Conservation (phyloP, 1,140 invertebrate species). For the Oreohelix idahoensis region DNA sequence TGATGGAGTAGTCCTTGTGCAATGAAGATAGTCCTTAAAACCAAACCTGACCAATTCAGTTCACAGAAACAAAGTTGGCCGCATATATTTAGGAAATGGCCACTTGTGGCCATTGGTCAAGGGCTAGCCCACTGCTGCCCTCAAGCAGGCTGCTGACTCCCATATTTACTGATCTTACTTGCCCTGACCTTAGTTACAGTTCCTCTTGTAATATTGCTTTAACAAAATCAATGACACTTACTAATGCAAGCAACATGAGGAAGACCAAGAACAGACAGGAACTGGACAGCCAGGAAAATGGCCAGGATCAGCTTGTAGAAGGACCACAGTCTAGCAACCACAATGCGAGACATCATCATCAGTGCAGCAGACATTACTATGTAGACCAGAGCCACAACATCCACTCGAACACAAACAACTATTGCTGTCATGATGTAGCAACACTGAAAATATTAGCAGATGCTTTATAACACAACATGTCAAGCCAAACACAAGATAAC, state of each 20-base stretch:
- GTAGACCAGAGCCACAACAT: conserved; percentile 91
- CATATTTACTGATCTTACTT: too few relatives aligned
- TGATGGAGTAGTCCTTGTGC: too few relatives aligned
- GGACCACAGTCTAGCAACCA: conserved; percentile 85
- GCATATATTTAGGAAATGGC: too few relatives aligned
- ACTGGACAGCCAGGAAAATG: conserved; percentile 89
- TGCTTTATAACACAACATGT: not conserved
- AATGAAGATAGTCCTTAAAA: too few relatives aligned
- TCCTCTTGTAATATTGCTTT: too few relatives aligned
- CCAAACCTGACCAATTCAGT: too few relatives aligned
- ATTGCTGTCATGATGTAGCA: conserved; percentile 89
- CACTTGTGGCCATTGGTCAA: too few relatives aligned
- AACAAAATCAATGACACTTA: conserved; percentile 54
- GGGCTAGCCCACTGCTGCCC: too few relatives aligned
- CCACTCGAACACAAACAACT: conserved; percentile 91
- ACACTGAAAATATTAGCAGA: conserved; percentile 77
- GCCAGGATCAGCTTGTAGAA: conserved; percentile 87
- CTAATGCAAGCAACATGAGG: conserved; percentile 79
- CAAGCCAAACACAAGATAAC: too few relatives aligned
- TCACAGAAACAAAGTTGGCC: too few relatives aligned
- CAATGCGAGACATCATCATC: conserved; percentile 79
- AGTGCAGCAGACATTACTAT: conserved; percentile 88
- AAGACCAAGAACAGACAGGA: conserved; percentile 88
- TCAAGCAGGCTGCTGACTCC: too few relatives aligned
- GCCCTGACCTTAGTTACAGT: too few relatives aligned